Percentiles rank a stretch among this genome's conserved stretches.
phyloP scores from a whole-genome alignment of 2,113 vertebrate species.

The Eurypyga helias region DNA sequence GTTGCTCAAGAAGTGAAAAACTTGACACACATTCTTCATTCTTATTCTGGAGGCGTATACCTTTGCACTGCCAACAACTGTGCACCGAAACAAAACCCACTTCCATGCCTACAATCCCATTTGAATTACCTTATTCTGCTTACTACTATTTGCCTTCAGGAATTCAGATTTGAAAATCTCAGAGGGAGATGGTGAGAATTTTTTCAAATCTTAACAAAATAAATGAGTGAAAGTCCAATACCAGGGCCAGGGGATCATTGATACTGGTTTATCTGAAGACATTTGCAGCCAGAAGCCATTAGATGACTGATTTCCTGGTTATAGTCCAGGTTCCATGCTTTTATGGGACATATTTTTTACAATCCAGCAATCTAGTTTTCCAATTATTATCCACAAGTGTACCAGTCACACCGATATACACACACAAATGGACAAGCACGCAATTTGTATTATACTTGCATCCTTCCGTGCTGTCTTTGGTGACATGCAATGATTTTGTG shows the following conservation, averaged over 20 bases:
- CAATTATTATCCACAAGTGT: background rate
- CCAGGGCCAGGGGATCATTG: background rate
- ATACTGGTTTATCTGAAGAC: background rate
- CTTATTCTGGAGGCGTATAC: background rate
- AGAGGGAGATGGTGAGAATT: background rate
- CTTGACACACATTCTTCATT: background rate
- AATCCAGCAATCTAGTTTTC: background rate
- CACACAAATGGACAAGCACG: background rate
- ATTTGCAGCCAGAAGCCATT: background rate
- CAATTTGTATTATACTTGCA: background rate
- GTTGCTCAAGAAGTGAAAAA: background rate
- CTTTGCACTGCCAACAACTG: background rate
- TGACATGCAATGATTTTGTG: fast-evolving
- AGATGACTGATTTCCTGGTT: background rate
- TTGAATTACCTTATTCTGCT: background rate
- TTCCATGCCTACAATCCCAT: background rate
- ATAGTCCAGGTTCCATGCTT: background rate
- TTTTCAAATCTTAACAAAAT: background rate
- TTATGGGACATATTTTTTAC: background rate
- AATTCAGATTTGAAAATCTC: background rate
- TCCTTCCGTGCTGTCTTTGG: background rate
- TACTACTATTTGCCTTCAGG: background rate
- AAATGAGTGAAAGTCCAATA: background rate
- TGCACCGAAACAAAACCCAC: background rate
- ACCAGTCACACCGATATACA: background rate